Base-by-base conservation (phyloP, 1,140 invertebrate species). In the Lepidotrigona ventralis region DNA sequence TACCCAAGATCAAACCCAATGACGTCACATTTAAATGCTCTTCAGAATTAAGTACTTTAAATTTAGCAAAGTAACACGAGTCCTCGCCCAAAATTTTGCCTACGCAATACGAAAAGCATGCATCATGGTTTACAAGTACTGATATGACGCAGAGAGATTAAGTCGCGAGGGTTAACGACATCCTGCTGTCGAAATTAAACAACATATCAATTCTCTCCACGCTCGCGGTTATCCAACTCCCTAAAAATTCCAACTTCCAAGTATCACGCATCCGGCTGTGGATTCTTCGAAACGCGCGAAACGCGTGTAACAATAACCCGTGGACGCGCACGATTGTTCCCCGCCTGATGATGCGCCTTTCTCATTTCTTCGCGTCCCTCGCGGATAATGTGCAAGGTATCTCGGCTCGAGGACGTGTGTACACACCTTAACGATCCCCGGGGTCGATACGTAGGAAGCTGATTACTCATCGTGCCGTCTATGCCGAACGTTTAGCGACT, bases 401-500 rank as follows among this genome's bases (percentile, higher is more conserved):
- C 76, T 53, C 60, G 53, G 26, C 23, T 39, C 74, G 39, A 53
- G 56, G 29, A 58, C 70, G 58, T 75, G 51, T 85, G 64, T 79
- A 79, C 79, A 81, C 60, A 85, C 64, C 79, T 88, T 84, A 82
- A 88, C 75, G 75, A 88, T 88, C 73, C 46, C n/a, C 70, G 39
- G 56, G 66, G 76, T 70, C 70, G 75, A 88, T 86, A 86, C 60
- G 79, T 87, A 88, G 81, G 84, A 88, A 85, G 85, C 83, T 90
- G 86, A 90, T 90, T 90, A 90, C 87, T 90, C 87, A 88, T 87
- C 86, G 86, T 79, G 70, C 74, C 76, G 86, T 85, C 86, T 86
- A 85, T 85, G 79, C 77, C 77, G 53, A 87, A 86, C 82, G 83
- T 86, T 86, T 88, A 86, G 86, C 51, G 79, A 84, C 88, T 86